Evolutionary conservation across 2,797 vertebrate genomes (phyloP), one percentile per base, ranked within the genome.

Genomic region (Chlorospingus flavigularis): DNA sequence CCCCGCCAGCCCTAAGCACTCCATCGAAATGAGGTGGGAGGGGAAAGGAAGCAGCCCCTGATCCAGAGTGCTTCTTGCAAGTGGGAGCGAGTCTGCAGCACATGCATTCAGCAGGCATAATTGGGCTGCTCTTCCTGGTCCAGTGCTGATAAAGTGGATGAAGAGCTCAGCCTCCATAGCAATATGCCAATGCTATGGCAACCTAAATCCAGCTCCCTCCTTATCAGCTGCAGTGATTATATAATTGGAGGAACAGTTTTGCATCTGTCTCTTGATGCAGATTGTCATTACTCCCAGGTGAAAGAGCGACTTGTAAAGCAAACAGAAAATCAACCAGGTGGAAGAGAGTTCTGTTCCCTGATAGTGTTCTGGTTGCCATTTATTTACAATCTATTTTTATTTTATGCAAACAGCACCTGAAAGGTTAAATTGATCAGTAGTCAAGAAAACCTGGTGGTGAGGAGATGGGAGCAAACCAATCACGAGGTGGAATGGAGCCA

Each of bases 151-250:
- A 21, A 94, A 96, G 91, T 96, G 97, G 95, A 96, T 74, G 8
- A 92, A 83, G 90, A 94, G 90, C 93, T 96, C 94, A 94, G 95
- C 96, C 95, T 98, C 97, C 92, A 94, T 94, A 98, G 97, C 95
- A 96, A 95, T 97, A 95, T 96, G 95, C 97, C 94, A 96, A 85
- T 81, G 23, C 97, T 98, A 98, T 98, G 97, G 98, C 97, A 98
- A 98, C 98, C 98, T 90, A 96, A 94, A 97, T 97, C 96, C 91
- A 91, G 92, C 90, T 97, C 92, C 95, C 88, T 96, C 90, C 90
- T 96, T 96, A 94, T 93, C 96, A 98, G 96, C 98, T 98, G 98
- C 98, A 98, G 98, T 98, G 98, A 96, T 98, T 98, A 98, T 98
- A 97, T 98, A 98, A 98, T 97, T 97, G 97, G 93, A 91, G 94